Conservation (phyloP, 92 coral and sea anemone species). For the Paragorgia papillata region DNA sequence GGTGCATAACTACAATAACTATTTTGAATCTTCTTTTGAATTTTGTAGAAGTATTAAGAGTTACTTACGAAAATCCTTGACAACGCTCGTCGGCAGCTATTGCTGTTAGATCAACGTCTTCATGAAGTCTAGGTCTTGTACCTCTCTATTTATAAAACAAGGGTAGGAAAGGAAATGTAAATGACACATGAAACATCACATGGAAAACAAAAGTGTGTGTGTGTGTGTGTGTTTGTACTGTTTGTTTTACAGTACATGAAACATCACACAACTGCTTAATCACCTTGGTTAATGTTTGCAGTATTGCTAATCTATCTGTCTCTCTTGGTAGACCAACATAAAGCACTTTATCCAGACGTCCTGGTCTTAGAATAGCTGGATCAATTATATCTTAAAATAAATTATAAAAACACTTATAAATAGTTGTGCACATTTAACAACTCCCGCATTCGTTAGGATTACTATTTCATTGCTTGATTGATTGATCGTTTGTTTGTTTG, state of each 20-base stretch:
- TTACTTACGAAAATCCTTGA: conserved; percentile 90
- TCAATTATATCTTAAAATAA: conserved; percentile 79
- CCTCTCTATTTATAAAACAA: conserved; percentile 61
- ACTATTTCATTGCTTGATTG: too few species aligned
- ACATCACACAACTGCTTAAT: too few species aligned
- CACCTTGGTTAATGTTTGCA: conserved; percentile 89
- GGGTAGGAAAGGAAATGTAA: not conserved
- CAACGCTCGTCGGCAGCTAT: conserved; percentile 76
- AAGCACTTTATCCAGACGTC: conserved; percentile 91
- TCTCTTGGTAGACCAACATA: conserved; percentile 89
- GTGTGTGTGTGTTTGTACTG: too few species aligned
- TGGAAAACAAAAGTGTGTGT: too few species aligned
- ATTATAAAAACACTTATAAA: not conserved
- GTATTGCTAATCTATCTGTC: conserved; percentile 83
- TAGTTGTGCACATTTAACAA: not conserved
- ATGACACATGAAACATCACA: too few species aligned
- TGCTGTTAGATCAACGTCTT: conserved; percentile 70
- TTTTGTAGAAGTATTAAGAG: too few species aligned
- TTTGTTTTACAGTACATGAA: too few species aligned
- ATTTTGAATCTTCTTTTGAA: too few species aligned
- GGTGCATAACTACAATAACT: too few species aligned
- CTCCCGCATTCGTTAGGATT: not conserved
- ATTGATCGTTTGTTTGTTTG: too few species aligned
- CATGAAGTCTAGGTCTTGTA: conserved; percentile 67
- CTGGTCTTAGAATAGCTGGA: conserved; percentile 95